Percentiles rank a stretch among this genome's conserved stretches.
phyloP scores from a whole-genome alignment of 2,113 vertebrate species.

The Garra rufa region DNA sequence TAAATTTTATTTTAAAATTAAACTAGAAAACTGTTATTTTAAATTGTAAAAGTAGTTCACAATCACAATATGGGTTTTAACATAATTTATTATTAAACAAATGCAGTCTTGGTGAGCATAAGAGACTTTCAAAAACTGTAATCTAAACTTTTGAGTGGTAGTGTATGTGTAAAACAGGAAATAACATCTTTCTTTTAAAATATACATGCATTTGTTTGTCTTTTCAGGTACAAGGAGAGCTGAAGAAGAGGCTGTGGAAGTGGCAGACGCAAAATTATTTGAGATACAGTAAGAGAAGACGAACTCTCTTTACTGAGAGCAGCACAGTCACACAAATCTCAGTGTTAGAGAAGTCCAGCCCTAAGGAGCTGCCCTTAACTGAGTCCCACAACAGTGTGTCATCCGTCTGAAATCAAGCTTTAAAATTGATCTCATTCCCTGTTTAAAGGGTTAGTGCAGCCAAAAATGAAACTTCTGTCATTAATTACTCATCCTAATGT shows the following conservation, averaged over 20 bases:
- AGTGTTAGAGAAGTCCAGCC: constrained; percentile 73
- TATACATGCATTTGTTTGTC: constrained; percentile 18
- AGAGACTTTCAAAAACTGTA: no score
- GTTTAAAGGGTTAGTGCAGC: no score
- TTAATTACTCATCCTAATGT: no score
- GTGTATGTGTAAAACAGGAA: neutral
- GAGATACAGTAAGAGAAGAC: constrained; percentile 76
- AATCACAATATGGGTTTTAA: no score
- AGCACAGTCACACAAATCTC: constrained; percentile 79
- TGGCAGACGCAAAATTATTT: constrained; percentile 76
- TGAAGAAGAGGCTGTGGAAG: constrained; percentile 78
- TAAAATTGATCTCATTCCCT: neutral
- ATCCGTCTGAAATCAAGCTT: constrained; percentile 27
- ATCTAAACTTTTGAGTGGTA: neutral
- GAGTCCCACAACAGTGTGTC: constrained; percentile 59
- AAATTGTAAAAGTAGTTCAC: no score
- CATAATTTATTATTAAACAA: no score
- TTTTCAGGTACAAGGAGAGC: constrained; percentile 83
- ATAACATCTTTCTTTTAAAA: neutral
- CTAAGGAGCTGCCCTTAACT: constrained; percentile 66
- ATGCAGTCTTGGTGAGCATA: no score
- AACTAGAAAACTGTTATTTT: no score
- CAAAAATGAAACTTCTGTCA: no score
- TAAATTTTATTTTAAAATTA: no score
- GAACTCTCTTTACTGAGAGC: constrained; percentile 73